Percentiles rank a stretch among this genome's conserved stretches.
Conservation (phyloP, 2,888 invertebrate species). For the Diogma glabrata region DNA sequence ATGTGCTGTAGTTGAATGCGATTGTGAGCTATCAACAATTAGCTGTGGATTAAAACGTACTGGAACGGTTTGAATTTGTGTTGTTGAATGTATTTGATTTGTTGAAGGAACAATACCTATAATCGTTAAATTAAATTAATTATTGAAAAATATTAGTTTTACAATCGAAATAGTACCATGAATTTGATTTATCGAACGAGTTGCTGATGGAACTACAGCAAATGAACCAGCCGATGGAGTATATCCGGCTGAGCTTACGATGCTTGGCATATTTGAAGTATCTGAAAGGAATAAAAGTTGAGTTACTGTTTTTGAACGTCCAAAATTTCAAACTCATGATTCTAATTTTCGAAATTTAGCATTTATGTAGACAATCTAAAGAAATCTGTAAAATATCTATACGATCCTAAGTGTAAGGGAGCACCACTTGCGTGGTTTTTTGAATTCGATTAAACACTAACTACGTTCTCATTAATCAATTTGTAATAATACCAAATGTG, state of each 20-base stretch:
- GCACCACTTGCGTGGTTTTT: too few species aligned
- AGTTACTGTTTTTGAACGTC: too few species aligned
- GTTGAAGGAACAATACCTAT: slow-evolving; percentile 6
- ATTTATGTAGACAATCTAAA: too few species aligned
- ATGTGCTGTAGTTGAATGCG: slow-evolving; percentile 13
- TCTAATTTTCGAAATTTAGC: too few species aligned
- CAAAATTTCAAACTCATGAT: too few species aligned
- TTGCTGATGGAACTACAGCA: slow-evolving; percentile 31
- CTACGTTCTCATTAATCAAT: too few species aligned
- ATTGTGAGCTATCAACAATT: slow-evolving; percentile 16
- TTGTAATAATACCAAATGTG: too few species aligned
- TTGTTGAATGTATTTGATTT: not conserved
- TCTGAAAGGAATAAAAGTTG: too few species aligned
- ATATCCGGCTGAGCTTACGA: slow-evolving; percentile 31
- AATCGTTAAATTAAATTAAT: too few species aligned
- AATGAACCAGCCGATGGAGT: slow-evolving; percentile 30
- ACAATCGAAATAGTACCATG: slow-evolving; percentile 18
- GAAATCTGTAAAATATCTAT: not conserved
- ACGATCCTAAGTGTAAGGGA: too few species aligned
- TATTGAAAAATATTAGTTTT: not conserved
- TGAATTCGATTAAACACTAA: too few species aligned
- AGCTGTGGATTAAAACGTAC: slow-evolving; percentile 27
- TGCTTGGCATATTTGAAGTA: slow-evolving; percentile 18
- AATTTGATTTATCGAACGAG: slow-evolving; percentile 27
- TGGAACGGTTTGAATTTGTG: slow-evolving; percentile 27